Percentiles rank a stretch among this genome's conserved stretches.
phyloP scores from a whole-genome alignment of 2,797 vertebrate genomes.

The Psittacula derbiana region DNA sequence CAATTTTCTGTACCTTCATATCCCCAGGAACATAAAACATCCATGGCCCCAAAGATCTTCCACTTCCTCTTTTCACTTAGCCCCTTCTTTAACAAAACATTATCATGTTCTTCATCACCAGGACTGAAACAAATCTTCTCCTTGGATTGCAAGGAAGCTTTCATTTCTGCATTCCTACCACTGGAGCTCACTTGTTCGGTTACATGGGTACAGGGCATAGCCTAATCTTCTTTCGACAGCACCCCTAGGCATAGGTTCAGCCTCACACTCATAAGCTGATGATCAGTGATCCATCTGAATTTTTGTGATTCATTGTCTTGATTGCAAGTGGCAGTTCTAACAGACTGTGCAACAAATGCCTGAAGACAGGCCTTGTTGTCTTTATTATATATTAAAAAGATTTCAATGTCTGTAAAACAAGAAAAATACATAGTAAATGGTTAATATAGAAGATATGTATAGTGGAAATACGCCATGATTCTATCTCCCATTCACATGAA shows the following conservation, averaged over 20 bases:
- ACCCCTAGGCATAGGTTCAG: slow-evolving; percentile 85
- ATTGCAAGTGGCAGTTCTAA: slow-evolving; percentile 79
- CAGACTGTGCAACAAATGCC: slow-evolving; percentile 53
- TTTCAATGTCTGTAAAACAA: slow-evolving; percentile 75
- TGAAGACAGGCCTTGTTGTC: slow-evolving; percentile 83
- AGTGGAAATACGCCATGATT: not conserved
- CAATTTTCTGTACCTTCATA: slow-evolving; percentile 84
- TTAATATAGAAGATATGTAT: not conserved
- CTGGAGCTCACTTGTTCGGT: slow-evolving; percentile 81
- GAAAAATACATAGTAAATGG: not conserved
- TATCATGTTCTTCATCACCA: slow-evolving; percentile 84
- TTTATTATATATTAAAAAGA: slow-evolving; percentile 88
- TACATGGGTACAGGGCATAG: slow-evolving; percentile 80
- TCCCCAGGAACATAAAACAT: slow-evolving; percentile 84
- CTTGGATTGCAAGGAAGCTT: slow-evolving; percentile 85
- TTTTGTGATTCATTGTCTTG: slow-evolving; percentile 79
- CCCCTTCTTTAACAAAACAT: slow-evolving; percentile 83
- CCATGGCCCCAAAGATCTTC: slow-evolving; percentile 80
- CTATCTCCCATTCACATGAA: not conserved
- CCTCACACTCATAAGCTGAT: slow-evolving; percentile 84
- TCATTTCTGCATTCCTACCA: slow-evolving; percentile 94
- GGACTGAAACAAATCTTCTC: slow-evolving; percentile 84
- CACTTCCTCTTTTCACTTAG: slow-evolving; percentile 84
- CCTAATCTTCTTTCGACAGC: slow-evolving; percentile 77
- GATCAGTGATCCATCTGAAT: slow-evolving; percentile 89